phyloP scores from a whole-genome alignment of 2,113 vertebrate species.

The Brachirus orientalis region DNA sequence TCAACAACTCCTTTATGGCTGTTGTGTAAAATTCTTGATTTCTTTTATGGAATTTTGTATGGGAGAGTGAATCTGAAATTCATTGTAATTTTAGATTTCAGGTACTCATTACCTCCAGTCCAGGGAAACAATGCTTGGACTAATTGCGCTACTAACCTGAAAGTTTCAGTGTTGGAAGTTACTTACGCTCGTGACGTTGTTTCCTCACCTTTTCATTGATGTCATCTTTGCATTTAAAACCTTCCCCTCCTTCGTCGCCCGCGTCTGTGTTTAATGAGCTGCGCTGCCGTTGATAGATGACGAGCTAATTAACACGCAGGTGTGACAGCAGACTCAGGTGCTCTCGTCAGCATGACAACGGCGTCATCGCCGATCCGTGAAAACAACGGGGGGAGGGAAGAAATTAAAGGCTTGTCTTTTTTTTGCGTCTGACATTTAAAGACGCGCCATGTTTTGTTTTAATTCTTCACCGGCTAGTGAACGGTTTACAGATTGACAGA shows the following conservation, averaged over 20 bases:
- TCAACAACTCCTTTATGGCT: too few relatives aligned
- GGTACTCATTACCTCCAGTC: too few relatives aligned
- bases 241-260: not conserved
- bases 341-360: conserved; percentile 28
- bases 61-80: too few relatives aligned
- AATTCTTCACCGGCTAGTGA: not conserved
- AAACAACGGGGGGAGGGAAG: not conserved
- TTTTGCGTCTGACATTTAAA: conserved; percentile 11
- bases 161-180: too few relatives aligned
- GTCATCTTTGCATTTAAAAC: not conserved
- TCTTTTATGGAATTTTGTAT: too few relatives aligned
- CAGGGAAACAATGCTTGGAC: too few relatives aligned
- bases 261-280: conserved; percentile 18
- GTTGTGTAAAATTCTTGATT: too few relatives aligned
- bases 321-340: conserved; percentile 57
- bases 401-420: not conserved
- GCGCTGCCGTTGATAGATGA: conserved; percentile 21
- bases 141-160: too few relatives aligned
- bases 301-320: conserved; percentile 58
- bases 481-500: not conserved
- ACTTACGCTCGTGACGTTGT: not conserved
- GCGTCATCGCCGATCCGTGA: conserved; percentile 12
- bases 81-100: too few relatives aligned
- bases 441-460: not conserved
- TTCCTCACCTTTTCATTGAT: not conserved